Conservation (phyloP, 2,113 vertebrate genomes). For the Corythaeola cristata region DNA sequence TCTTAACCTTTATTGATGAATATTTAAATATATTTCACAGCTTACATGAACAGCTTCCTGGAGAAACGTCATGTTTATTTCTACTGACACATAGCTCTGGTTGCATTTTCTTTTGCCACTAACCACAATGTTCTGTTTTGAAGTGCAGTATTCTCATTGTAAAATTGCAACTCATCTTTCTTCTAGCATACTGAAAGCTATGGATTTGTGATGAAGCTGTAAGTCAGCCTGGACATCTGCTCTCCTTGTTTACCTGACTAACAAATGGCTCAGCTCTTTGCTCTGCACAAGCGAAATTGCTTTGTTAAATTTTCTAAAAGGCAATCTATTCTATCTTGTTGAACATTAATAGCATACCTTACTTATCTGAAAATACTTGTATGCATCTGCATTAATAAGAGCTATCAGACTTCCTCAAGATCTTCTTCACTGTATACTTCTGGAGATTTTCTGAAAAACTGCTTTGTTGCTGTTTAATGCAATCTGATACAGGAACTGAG, state of each 20-base stretch:
- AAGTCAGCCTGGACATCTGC: conserved; percentile 50
- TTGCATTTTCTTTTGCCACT: background rate
- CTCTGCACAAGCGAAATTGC: conserved; percentile 29
- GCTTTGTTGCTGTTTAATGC: background rate
- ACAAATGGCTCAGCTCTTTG: conserved; percentile 47
- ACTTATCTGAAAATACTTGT: conserved; percentile 16
- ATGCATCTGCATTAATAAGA: background rate
- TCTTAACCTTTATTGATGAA: background rate
- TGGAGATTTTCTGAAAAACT: background rate
- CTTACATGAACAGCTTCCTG: background rate
- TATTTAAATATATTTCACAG: background rate
- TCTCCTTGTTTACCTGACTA: conserved; percentile 65
- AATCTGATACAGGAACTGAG: background rate
- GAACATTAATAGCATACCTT: background rate
- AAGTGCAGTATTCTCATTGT: background rate
- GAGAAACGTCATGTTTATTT: background rate
- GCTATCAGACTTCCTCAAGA: background rate
- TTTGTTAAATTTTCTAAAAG: conserved; percentile 46
- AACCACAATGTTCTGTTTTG: background rate
- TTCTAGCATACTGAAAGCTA: background rate
- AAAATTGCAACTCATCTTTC: background rate
- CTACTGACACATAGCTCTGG: background rate
- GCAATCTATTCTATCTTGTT: background rate
- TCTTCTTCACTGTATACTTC: background rate
- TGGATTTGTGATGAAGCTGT: conserved; percentile 5